Evolutionary conservation across 2,888 invertebrate species (phyloP).

Genomic region (Microplitis manilae): DNA sequence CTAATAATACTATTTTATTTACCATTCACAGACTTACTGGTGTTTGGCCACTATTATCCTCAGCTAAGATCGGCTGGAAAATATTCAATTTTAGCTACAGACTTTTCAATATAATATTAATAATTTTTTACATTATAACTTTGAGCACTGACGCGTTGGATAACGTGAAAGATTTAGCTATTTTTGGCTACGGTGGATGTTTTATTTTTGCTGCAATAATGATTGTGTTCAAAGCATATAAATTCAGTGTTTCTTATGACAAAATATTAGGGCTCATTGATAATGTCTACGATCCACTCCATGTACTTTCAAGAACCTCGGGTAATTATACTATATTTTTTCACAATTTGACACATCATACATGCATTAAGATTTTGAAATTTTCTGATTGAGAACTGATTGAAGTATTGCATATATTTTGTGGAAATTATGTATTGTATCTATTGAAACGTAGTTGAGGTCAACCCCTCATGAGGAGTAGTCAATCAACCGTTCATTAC

Average conservation of each 20-base stretch:
- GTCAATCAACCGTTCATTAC: too few relatives aligned
- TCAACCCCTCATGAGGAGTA: too few relatives aligned
- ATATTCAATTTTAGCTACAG: not conserved
- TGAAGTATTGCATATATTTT: too few relatives aligned
- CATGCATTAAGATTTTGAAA: too few relatives aligned
- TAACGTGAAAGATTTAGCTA: not conserved
- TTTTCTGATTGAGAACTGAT: too few relatives aligned
- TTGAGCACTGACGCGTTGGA: not conserved
- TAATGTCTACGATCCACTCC: not conserved
- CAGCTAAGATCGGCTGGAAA: not conserved
- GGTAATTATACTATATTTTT: not conserved
- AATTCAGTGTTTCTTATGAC: not conserved
- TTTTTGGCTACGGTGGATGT: not conserved
- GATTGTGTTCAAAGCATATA: not conserved
- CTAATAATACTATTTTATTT: too few relatives aligned
- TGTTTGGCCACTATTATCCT: not conserved
- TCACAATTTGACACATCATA: too few relatives aligned
- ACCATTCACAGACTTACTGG: not conserved
- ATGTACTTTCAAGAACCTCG: not conserved
- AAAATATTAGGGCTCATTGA: not conserved
- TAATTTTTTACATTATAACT: not conserved
- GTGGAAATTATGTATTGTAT: too few relatives aligned
- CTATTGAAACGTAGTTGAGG: too few relatives aligned
- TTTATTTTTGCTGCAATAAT: not conserved
- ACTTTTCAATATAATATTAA: not conserved